A percentile compares a stretch with the other conserved stretches of the same genome.
Conservation (phyloP, 2,113 vertebrate genomes). For the Tympanuchus pallidicinctus region DNA sequence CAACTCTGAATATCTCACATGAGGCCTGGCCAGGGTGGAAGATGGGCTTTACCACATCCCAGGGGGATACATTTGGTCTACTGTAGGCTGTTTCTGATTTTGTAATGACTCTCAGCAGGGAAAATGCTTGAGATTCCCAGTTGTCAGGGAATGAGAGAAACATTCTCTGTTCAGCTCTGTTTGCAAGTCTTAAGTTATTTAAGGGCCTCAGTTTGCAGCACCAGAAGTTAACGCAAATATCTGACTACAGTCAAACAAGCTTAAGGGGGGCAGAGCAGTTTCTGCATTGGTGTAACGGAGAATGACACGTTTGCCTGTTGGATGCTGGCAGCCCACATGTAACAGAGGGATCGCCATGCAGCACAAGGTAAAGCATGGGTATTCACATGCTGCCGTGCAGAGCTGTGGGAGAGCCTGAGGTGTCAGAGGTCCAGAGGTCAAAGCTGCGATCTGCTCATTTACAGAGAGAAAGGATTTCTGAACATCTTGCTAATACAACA, state of each 20-base stretch:
- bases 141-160: not conserved
- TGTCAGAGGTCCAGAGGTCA: not conserved
- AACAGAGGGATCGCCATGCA: not conserved
- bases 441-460: not conserved
- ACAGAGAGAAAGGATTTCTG: not conserved
- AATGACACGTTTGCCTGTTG: not conserved
- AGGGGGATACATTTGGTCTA: not conserved
- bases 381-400: rapidly evolving
- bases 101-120: constrained; percentile 9
- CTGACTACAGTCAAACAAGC: not conserved
- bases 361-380: not conserved
- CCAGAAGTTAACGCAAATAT: not conserved
- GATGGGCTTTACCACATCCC: constrained; percentile 24
- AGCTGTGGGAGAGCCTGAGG: rapidly evolving
- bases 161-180: not conserved
- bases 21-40: not conserved
- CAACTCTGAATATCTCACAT: not conserved
- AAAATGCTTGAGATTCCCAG: not conserved
- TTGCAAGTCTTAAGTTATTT: not conserved
- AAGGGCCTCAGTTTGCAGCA: not conserved
- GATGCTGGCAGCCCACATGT: not conserved
- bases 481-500: not conserved
- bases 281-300: not conserved
- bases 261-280: not conserved
- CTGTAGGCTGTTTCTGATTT: constrained; percentile 34